Base-by-base conservation (phyloP, 2,113 vertebrate species). In the Fulmarus glacialis region DNA sequence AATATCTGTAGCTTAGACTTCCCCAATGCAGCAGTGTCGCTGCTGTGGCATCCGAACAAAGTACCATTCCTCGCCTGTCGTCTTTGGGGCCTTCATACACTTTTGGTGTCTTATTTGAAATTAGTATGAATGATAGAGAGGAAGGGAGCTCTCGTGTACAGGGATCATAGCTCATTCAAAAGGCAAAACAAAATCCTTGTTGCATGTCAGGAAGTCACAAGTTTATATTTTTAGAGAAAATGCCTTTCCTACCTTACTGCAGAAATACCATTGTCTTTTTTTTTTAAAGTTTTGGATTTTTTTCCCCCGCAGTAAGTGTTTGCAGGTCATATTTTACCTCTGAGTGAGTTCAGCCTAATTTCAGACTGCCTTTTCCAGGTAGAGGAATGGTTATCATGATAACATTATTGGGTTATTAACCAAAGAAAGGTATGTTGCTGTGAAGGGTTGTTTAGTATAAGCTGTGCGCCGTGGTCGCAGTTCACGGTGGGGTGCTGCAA, bases 11-110 rank as follows among this genome's bases (percentile, higher is more conserved):
- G 53, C 59, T 73, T n/a, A 67, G 45, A 4, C 34, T 68, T 22
- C 48, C 22, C 38, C 26, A 8, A 0, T 21, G 55, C 60, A n/a
- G 67, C 48, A 5, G 36, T 24, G 77, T 15, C 0, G 0, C 32
- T 43, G 34, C 63, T 52, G 68, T n/a, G 52, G 21, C 45, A 21
- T 53, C 29, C 0, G 1, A 17, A n/a, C 4, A 2, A 70, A 62
- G 81, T 19, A 14, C 59, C 17, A 0, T 67, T 45, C 15, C 19
- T 87, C 0, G 1, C 23, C 21, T 45, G 34, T 60, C 0, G 1
- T 29, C 21, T 36, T 50, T 58, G 66, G 47, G 43, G 32, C 7
- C 1, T 29, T 38, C 0, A 0, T 72, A 15, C 1, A 0, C 15
- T 50, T 58, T 3, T 11, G 32, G 27, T 48, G 22, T 38, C 12